These are phyloP conservation scores for Drosophila prostipennis DNA, from an alignment of 2,888 invertebrate species.

Conservation along the genomic window DNA sequence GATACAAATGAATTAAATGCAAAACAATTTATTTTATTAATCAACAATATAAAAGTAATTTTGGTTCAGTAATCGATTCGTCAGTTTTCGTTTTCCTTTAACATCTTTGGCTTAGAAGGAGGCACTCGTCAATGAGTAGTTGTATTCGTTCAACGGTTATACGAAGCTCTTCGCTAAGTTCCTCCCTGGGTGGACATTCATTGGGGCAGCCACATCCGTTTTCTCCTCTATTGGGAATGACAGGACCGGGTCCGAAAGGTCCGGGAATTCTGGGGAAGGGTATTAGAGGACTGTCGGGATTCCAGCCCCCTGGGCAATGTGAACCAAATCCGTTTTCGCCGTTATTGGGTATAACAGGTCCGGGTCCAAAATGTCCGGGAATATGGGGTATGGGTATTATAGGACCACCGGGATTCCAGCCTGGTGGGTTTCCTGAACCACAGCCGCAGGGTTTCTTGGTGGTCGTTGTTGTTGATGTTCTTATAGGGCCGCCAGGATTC, in stretches of 20 bases:
- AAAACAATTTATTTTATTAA: neutral
- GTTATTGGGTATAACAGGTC: neutral
- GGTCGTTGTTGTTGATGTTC: too few species aligned
- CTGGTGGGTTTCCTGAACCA: neutral
- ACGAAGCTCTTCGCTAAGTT: neutral
- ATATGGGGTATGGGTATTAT: neutral
- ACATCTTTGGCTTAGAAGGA: neutral
- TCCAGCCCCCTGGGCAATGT: neutral
- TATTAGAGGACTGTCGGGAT: neutral
- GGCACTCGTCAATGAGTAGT: neutral
- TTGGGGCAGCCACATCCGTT: neutral
- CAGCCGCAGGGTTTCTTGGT: neutral
- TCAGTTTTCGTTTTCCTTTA: neutral
- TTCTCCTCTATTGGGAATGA: neutral
- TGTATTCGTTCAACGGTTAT: neutral
- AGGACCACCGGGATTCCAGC: neutral
- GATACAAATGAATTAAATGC: neutral
- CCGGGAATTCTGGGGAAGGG: slow-evolving; percentile 1
- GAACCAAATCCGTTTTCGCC: neutral
- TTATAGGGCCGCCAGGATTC: neutral
- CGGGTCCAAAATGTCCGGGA: neutral
- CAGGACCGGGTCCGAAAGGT: neutral
- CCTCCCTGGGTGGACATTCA: neutral
- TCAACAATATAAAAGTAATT: neutral
- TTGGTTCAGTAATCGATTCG: neutral